Conservation (phyloP, 2,888 invertebrate genomes). For the Lithophane semibrunnea region DNA sequence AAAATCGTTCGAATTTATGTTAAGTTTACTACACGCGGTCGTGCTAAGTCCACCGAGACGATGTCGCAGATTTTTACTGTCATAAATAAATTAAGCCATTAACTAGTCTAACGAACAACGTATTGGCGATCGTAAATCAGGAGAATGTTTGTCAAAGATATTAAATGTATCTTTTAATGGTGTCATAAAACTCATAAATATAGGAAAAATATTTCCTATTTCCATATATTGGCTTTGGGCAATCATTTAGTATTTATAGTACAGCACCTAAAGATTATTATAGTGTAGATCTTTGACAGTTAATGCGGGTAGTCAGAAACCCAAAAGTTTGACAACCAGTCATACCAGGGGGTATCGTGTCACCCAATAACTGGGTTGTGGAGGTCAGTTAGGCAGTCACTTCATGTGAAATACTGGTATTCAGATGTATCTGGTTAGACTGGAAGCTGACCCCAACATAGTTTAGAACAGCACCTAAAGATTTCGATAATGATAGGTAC, state of each 20-base stretch:
- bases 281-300: no score
- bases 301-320: no score
- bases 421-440: no score
- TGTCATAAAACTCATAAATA: constrained; percentile 63
- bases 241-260: constrained; percentile 5
- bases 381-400: no score
- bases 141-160: constrained; percentile 75
- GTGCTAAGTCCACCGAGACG: background rate
- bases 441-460: no score
- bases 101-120: background rate
- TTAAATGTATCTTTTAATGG: constrained; percentile 72
- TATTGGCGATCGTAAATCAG: constrained; percentile 43
- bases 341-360: no score
- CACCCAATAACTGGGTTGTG: no score
- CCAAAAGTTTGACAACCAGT: no score
- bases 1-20: background rate
- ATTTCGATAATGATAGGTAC: background rate
- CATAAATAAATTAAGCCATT: background rate
- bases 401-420: no score
- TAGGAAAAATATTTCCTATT: constrained; percentile 53
- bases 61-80: background rate
- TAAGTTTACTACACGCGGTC: no score
- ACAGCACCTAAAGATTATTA: background rate
- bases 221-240: constrained; percentile 41
- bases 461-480: background rate